Conservation (phyloP, 2,797 vertebrate genomes). For the Leptodactylus fallax region DNA sequence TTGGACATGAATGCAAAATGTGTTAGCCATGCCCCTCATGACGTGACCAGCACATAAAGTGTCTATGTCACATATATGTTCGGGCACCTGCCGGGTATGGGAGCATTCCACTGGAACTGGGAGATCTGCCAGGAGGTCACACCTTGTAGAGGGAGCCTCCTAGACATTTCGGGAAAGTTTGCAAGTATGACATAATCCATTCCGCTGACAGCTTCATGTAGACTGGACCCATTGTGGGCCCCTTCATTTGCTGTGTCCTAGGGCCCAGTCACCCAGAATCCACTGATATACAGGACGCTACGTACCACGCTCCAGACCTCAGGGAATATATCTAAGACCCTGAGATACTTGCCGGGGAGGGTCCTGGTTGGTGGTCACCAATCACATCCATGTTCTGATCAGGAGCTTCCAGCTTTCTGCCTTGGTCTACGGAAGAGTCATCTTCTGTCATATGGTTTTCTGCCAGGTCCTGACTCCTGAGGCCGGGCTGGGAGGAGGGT, state of each 20-base stretch:
- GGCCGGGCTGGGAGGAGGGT: not conserved
- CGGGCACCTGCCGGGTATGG: too few species aligned
- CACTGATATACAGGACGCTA: not conserved
- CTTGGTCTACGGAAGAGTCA: not conserved
- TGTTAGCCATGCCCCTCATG: too few species aligned
- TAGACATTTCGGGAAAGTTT: too few species aligned
- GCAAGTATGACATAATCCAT: not conserved
- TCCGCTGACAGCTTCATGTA: not conserved
- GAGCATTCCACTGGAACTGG: too few species aligned
- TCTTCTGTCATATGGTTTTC: not conserved
- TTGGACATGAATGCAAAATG: too few species aligned
- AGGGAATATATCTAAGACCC: too few species aligned
- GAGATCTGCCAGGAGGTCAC: too few species aligned
- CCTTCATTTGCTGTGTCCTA: not conserved
- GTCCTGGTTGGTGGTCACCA: not conserved
- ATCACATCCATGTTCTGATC: not conserved
- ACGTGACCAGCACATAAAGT: too few species aligned
- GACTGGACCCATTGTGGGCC: not conserved
- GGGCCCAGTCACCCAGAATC: too few species aligned
- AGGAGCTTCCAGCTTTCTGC: not conserved
- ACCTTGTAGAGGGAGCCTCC: too few species aligned
- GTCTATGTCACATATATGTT: too few species aligned
- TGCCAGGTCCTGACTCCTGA: not conserved
- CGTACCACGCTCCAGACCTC: not conserved
- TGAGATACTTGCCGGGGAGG: not conserved